Evolutionary conservation across 2,888 invertebrate genomes (phyloP).

Genomic region (Tenthredo notha): DNA sequence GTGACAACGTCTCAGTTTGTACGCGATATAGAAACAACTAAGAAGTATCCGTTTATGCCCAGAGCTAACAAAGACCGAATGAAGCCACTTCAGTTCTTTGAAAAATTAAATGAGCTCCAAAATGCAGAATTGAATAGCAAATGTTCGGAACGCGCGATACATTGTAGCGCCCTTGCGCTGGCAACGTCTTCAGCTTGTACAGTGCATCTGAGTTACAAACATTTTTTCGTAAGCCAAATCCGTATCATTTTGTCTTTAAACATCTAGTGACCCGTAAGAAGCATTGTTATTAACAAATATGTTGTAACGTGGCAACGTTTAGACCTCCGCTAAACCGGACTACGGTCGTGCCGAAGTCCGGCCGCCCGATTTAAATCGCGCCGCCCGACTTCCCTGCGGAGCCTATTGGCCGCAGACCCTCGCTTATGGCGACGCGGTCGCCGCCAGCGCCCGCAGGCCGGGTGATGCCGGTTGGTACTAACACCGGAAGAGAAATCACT

Average conservation of each 20-base stretch:
- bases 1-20: too few species aligned
- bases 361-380: too few species aligned
- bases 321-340: too few species aligned
- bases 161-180: constrained; percentile 38
- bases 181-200: neutral
- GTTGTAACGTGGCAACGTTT: too few species aligned
- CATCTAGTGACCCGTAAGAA: neutral
- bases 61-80: neutral
- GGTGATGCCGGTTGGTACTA: too few species aligned
- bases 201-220: neutral
- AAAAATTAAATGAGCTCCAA: constrained; percentile 8
- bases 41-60: neutral
- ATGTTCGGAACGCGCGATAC: neutral
- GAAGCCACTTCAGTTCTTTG: neutral
- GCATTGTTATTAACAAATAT: neutral
- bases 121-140: constrained; percentile 36
- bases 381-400: too few species aligned
- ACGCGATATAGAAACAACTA: neutral
- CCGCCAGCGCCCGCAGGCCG: too few species aligned
- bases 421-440: too few species aligned
- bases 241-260: neutral
- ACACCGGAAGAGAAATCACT: too few species aligned
- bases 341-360: too few species aligned
- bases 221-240: constrained; percentile 11
- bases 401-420: too few species aligned